Percentiles rank a stretch among this genome's conserved stretches.
Evolutionary conservation across 1,140 invertebrate genomes (phyloP).

Genomic region (Drosophila triauraria): DNA sequence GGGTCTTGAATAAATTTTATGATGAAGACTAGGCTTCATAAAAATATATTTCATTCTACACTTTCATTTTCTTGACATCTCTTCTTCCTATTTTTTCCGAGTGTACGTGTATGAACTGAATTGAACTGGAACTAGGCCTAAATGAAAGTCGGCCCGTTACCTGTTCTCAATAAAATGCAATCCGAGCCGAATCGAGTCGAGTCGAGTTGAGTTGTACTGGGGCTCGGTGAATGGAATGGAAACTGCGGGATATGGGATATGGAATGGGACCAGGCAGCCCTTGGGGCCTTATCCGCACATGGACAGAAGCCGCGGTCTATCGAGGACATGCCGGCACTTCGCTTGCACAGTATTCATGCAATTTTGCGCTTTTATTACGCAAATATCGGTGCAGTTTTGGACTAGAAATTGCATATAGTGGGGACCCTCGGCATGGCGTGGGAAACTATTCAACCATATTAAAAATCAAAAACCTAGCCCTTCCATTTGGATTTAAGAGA

Average conservation of each 20-base stretch:
- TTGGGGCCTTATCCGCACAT: conserved; percentile 47
- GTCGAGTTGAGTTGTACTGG: conserved; percentile 4
- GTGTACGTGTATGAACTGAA: conserved; percentile 4
- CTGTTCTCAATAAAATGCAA: conserved; percentile 61
- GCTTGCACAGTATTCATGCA: conserved; percentile 35
- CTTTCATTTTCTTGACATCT: too few relatives aligned
- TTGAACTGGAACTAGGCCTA: conserved; percentile 18
- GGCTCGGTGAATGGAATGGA: conserved; percentile 42
- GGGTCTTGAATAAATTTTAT: neutral
- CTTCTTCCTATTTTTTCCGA: neutral
- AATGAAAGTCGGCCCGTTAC: conserved; percentile 32
- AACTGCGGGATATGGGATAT: conserved; percentile 21
- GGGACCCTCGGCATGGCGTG: neutral
- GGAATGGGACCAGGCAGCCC: conserved; percentile 4
- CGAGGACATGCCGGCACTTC: conserved; percentile 18
- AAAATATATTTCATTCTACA: neutral
- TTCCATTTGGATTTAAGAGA: conserved; percentile 32
- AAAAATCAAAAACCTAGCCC: conserved; percentile 8
- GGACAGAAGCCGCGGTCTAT: conserved; percentile 21
- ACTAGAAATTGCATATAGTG: conserved; percentile 34
- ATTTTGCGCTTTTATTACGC: conserved; percentile 48
- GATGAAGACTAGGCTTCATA: neutral
- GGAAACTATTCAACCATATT: conserved; percentile 15
- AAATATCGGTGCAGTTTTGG: conserved; percentile 36
- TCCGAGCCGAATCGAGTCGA: conserved; percentile 25